phyloP scores from a whole-genome alignment of 2,113 vertebrate genomes.

The Mastomys coucha region DNA sequence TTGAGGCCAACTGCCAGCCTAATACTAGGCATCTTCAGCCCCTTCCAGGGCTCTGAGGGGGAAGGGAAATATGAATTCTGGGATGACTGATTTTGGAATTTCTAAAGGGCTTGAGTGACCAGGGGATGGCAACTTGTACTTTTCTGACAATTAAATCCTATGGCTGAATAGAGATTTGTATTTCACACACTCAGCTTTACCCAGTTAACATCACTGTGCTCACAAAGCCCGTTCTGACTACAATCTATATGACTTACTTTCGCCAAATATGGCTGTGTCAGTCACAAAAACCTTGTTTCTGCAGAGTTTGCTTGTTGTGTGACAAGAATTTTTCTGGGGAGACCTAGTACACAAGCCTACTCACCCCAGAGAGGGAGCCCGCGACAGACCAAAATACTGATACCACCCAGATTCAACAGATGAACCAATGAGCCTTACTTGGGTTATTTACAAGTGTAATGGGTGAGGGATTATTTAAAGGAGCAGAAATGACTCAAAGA shows the following conservation, averaged over 20 bases:
- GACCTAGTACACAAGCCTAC: not conserved
- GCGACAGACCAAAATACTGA: not conserved
- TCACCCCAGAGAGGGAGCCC: not conserved
- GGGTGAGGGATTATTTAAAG: not conserved
- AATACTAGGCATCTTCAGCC: not conserved
- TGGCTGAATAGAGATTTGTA: not conserved
- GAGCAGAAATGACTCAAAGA: not conserved
- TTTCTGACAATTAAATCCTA: not conserved
- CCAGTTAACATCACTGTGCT: not conserved
- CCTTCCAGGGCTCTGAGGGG: too few species aligned
- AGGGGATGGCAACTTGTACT: not conserved
- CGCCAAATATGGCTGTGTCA: not conserved
- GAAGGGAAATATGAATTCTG: not conserved
- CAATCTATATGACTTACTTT: conserved; percentile 28
- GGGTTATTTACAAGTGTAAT: not conserved
- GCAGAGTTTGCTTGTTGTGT: not conserved
- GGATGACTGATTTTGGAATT: conserved; percentile 2
- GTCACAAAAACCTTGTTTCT: not conserved
- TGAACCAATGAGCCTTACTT: not conserved
- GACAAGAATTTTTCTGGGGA: not conserved
- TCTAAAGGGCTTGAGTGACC: not conserved
- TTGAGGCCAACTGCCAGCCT: not conserved
- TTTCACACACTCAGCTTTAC: conserved; percentile 11
- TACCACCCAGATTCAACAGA: not conserved
- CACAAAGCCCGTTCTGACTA: not conserved